A percentile compares a stretch with the other conserved stretches of the same genome.
These are phyloP conservation scores for Notarius lentiginosus DNA, from an alignment of 2,113 vertebrate species.

Conservation along the genomic window DNA sequence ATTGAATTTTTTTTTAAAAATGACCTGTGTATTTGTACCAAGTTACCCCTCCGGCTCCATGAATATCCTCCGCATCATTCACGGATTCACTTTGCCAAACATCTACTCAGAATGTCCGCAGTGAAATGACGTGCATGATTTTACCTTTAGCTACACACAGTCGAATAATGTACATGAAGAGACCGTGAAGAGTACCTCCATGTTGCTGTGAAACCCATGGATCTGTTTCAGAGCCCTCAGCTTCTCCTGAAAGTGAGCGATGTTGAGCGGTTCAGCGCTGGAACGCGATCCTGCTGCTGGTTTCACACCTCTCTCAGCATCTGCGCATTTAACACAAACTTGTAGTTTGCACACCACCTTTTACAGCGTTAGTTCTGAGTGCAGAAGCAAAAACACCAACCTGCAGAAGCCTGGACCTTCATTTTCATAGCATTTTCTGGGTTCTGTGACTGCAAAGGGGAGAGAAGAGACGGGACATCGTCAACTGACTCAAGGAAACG, in stretches of 20 bases:
- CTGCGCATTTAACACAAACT: background rate
- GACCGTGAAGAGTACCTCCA: conserved; percentile 74
- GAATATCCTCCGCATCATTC: too few species aligned
- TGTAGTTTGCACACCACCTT: background rate
- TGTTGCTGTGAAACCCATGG: conserved; percentile 83
- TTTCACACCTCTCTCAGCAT: conserved; percentile 86
- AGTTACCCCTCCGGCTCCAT: too few species aligned
- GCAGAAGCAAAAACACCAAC: background rate
- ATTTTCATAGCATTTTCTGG: conserved; percentile 75
- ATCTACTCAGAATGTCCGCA: too few species aligned
- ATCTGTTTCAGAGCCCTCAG: conserved; percentile 92
- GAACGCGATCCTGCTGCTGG: conserved; percentile 64
- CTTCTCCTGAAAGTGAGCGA: conserved; percentile 91
- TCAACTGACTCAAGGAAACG: too few species aligned
- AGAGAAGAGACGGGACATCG: background rate
- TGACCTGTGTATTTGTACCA: too few species aligned
- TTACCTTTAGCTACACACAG: too few species aligned
- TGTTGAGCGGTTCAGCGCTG: conserved; percentile 84
- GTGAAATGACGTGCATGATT: too few species aligned
- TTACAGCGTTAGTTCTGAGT: background rate
- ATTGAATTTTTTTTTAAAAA: too few species aligned
- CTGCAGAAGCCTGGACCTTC: background rate
- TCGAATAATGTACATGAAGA: too few species aligned
- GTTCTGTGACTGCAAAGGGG: conserved; percentile 76
- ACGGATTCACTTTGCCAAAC: too few species aligned